A percentile compares a stretch with the other conserved stretches of the same genome.
Conservation (phyloP, 2,113 vertebrate genomes). For the Strix aluco region DNA sequence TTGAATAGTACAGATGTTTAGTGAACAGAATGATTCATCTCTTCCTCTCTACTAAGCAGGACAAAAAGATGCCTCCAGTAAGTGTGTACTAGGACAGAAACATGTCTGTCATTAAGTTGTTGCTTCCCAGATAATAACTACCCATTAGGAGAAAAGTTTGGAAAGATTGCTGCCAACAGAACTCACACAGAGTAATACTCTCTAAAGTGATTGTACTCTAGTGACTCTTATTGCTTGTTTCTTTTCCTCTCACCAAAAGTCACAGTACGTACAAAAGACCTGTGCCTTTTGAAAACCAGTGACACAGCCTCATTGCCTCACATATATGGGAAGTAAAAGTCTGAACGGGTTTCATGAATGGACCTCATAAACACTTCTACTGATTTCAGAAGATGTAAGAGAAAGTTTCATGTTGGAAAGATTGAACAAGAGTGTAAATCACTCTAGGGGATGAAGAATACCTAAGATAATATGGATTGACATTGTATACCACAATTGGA, state of each 20-base stretch:
- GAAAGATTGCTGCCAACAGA: conserved; percentile 31
- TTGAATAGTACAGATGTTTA: conserved; percentile 66
- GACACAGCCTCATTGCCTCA: not conserved
- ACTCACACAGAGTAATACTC: not conserved
- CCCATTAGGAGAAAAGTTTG: conserved; percentile 19
- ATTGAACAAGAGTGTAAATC: not conserved
- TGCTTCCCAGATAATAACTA: conserved; percentile 53
- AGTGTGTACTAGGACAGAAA: conserved; percentile 18
- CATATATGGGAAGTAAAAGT: not conserved
- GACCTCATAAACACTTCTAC: not conserved
- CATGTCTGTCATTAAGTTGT: conserved; percentile 37
- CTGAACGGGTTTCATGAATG: not conserved
- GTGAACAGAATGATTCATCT: conserved; percentile 54
- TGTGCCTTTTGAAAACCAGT: not conserved
- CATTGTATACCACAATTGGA: not conserved
- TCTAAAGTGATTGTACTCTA: not conserved
- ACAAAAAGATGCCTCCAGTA: conserved; percentile 43
- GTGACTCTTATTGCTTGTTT: not conserved
- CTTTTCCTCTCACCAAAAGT: not conserved
- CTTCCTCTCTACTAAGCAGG: conserved; percentile 20
- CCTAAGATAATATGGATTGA: not conserved
- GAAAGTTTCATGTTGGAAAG: not conserved
- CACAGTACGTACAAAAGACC: not conserved
- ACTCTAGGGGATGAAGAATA: not conserved
- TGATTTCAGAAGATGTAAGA: not conserved